Evolutionary conservation across 2,113 vertebrate species (phyloP).

Genomic region (Passer domesticus): DNA sequence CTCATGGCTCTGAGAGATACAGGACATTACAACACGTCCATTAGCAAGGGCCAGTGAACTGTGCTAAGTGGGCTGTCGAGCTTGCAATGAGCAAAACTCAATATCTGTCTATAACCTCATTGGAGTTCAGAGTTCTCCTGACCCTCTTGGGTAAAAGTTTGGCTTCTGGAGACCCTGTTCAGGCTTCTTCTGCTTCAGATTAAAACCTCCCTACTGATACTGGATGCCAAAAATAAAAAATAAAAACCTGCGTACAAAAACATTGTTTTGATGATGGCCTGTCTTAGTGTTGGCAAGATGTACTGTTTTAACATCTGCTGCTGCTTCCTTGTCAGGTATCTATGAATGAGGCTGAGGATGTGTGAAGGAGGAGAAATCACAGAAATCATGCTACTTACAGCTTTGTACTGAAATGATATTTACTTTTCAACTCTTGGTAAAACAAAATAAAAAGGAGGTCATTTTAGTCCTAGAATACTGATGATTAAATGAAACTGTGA

Average conservation of each 20-base stretch:
- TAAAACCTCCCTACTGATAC: not conserved
- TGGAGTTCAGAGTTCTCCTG: not conserved
- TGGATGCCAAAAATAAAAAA: not conserved
- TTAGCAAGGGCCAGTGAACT: slow-evolving; percentile 30
- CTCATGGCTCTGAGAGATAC: not conserved
- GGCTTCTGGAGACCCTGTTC: not conserved
- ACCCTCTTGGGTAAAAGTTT: not conserved
- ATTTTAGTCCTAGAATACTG: not conserved
- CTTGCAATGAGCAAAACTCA: not conserved
- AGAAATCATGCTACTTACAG: not conserved
- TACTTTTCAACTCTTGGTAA: not conserved
- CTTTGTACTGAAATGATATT: not conserved
- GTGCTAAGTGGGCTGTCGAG: not conserved
- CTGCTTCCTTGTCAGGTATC: not conserved
- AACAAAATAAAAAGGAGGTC: not conserved
- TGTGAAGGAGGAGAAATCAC: not conserved
- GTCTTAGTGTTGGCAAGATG: not conserved
- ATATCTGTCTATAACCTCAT: not conserved
- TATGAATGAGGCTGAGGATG: not conserved
- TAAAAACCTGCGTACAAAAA: not conserved
- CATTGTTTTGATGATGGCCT: not conserved
- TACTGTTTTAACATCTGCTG: not conserved
- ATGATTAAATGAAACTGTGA: not conserved
- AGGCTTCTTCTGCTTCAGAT: not conserved
- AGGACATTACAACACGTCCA: not conserved